Evolutionary conservation across 64 coral and sea anemone species (phyloP).

Genomic region (Orbicella faveolata): DNA sequence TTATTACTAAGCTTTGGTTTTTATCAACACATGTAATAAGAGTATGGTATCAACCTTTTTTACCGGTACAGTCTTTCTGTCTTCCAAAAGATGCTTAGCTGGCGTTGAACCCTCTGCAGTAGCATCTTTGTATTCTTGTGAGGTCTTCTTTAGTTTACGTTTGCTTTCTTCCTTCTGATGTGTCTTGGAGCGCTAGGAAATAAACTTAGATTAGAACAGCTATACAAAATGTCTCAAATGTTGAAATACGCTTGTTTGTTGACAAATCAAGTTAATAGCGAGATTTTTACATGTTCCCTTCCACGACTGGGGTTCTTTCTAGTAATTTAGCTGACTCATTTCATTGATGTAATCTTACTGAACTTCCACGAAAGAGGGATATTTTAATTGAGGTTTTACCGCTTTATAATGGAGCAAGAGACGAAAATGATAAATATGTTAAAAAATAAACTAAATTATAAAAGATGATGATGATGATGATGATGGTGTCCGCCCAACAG

Average conservation of each 20-base stretch:
- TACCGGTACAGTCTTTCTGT: neutral
- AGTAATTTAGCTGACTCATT: too few species aligned
- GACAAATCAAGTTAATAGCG: neutral
- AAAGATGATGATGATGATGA: neutral
- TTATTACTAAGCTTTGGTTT: too few species aligned
- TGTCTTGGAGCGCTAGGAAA: constrained; percentile 34
- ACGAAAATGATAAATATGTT: neutral
- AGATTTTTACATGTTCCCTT: neutral
- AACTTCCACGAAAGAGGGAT: neutral
- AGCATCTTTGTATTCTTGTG: neutral
- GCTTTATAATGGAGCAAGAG: neutral
- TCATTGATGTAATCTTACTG: too few species aligned
- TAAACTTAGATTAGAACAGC: neutral
- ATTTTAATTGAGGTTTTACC: neutral
- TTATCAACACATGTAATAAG: neutral
- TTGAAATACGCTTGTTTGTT: neutral
- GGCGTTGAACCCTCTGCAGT: neutral
- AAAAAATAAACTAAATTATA: neutral
- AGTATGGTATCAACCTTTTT: constrained; percentile 1
- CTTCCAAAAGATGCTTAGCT: neutral
- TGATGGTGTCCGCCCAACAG: constrained; percentile 22
- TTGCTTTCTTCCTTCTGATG: constrained; percentile 24
- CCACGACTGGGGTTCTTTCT: too few species aligned
- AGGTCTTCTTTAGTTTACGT: neutral
- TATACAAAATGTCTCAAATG: too few species aligned